These are phyloP conservation scores for Parazoanthus darwini DNA, from an alignment of 92 coral and sea anemone genomes.

Conservation along the genomic window DNA sequence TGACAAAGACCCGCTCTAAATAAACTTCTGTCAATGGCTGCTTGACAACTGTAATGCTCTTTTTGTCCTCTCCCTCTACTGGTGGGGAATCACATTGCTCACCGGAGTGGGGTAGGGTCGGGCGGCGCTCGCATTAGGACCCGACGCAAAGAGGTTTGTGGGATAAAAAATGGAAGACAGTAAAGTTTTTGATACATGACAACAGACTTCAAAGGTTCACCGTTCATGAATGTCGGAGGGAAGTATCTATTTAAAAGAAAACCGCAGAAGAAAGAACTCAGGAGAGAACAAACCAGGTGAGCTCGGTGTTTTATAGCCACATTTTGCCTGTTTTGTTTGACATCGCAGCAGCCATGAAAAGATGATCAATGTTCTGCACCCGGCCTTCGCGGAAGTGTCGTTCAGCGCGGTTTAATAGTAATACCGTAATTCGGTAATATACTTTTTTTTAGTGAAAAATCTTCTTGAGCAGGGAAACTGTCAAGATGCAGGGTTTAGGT, in stretches of 20 bases:
- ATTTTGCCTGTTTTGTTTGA: too few relatives aligned
- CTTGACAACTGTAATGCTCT: background rate
- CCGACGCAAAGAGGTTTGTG: constrained; percentile 2
- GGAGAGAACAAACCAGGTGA: background rate
- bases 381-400: too few relatives aligned
- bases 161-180: background rate
- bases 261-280: background rate
- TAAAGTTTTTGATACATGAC: background rate
- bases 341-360: too few relatives aligned
- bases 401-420: too few relatives aligned
- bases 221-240: background rate
- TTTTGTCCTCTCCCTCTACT: background rate
- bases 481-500: too few relatives aligned
- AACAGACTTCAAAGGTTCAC: background rate
- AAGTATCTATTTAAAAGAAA: background rate
- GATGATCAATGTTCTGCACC: too few relatives aligned
- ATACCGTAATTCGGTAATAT: too few relatives aligned
- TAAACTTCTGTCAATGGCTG: too few relatives aligned
- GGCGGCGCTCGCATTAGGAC: background rate
- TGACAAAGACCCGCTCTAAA: too few relatives aligned
- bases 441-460: too few relatives aligned
- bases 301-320: background rate
- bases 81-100: background rate
- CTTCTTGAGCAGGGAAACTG: too few relatives aligned
- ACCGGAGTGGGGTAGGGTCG: background rate